phyloP scores from a whole-genome alignment of 2,797 vertebrate genomes.

The Enteromius fasciolatus region DNA sequence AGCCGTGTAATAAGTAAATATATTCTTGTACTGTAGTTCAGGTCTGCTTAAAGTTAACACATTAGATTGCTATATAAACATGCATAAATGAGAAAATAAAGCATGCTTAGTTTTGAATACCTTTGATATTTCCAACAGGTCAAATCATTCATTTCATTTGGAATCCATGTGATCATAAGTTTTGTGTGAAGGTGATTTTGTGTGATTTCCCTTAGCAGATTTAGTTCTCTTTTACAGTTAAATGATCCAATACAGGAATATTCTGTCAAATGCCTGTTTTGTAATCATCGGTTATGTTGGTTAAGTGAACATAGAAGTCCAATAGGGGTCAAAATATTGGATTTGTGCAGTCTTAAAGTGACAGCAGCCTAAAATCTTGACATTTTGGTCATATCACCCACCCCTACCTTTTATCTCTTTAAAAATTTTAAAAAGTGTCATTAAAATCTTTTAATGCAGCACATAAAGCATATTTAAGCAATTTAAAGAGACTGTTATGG shows the following conservation, averaged over 20 bases:
- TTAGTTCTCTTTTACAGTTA: neutral
- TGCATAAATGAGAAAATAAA: neutral
- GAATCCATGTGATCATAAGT: neutral
- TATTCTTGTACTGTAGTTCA: neutral
- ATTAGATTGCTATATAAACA: neutral
- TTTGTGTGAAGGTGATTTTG: neutral
- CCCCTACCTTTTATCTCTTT: neutral
- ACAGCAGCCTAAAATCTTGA: constrained; percentile 2
- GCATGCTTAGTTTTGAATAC: neutral
- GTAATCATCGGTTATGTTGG: neutral
- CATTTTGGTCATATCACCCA: neutral
- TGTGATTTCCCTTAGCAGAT: neutral
- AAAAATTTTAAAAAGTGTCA: neutral
- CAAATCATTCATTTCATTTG: neutral
- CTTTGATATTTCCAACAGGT: neutral
- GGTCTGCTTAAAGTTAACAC: neutral
- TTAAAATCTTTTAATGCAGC: neutral
- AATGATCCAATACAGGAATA: neutral
- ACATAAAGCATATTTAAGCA: neutral
- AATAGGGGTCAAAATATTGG: neutral
- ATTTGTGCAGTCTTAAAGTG: neutral
- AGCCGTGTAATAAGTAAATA: no score
- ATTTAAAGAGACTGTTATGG: neutral
- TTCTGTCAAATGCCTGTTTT: neutral
- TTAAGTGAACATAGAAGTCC: neutral